Percentiles rank a stretch among this genome's conserved stretches.
Conservation (phyloP, 1,140 invertebrate genomes). For the Stegodyphus dumicola region DNA sequence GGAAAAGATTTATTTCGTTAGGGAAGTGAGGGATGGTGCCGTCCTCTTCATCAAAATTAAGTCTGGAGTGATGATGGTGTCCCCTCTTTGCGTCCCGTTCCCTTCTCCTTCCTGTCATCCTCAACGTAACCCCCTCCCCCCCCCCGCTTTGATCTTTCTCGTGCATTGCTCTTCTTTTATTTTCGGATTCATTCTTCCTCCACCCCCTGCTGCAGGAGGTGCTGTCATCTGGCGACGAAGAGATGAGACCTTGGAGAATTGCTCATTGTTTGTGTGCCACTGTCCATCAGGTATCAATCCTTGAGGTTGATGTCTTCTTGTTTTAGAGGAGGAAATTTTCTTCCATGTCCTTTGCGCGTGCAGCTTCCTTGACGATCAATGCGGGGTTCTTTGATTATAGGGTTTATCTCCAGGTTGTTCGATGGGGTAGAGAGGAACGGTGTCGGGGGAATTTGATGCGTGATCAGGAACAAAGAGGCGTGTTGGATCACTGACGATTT, state of each 20-base stretch:
- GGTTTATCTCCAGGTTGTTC: too few species aligned
- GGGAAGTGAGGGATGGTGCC: neutral
- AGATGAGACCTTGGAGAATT: slow-evolving; percentile 6
- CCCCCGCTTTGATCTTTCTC: slow-evolving; percentile 24
- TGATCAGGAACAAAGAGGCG: too few species aligned
- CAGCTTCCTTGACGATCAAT: too few species aligned
- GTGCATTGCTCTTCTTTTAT: neutral
- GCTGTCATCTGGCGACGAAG: slow-evolving; percentile 49
- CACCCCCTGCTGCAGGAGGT: slow-evolving; percentile 14
- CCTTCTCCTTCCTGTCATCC: neutral
- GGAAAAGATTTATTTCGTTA: slow-evolving; percentile 23
- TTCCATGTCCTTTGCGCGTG: too few species aligned
- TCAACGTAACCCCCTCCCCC: neutral
- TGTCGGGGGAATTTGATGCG: too few species aligned
- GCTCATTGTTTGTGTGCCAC: neutral
- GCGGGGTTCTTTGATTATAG: too few species aligned
- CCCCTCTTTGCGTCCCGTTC: neutral
- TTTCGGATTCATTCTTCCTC: slow-evolving; percentile 6
- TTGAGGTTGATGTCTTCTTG: too few species aligned
- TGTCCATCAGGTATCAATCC: too few species aligned
- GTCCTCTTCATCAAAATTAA: slow-evolving; percentile 41
- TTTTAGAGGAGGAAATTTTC: too few species aligned
- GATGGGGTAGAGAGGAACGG: too few species aligned
- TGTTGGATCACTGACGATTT: too few species aligned
- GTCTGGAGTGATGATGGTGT: slow-evolving; percentile 11